Evolutionary conservation across 2,888 invertebrate species (phyloP).

Genomic region (Rhopalosiphum nymphaeae): DNA sequence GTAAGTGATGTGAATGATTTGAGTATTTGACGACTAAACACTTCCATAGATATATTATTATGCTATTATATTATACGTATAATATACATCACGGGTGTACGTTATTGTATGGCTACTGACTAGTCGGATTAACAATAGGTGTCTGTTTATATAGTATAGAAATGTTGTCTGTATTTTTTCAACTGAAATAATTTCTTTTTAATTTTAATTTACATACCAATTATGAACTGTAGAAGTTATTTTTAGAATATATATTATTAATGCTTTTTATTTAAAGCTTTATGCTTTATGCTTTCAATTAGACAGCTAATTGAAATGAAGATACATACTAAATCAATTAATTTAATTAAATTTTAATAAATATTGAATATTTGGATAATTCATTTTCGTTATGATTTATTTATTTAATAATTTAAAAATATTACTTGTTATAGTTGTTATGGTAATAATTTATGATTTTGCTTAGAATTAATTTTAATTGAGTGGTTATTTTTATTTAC

Average conservation of each 20-base stretch:
- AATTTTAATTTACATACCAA: neutral
- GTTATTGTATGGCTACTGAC: slow-evolving; percentile 25
- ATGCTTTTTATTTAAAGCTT: neutral
- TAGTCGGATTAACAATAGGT: slow-evolving; percentile 9
- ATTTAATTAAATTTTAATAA: neutral
- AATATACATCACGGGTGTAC: slow-evolving; percentile 2
- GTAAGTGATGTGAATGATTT: slow-evolving; percentile 34
- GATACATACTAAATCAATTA: neutral
- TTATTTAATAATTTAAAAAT: neutral
- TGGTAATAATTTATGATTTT: neutral
- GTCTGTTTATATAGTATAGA: neutral
- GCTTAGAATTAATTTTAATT: neutral
- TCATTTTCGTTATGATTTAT: neutral
- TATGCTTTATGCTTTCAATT: neutral
- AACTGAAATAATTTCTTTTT: slow-evolving; percentile 1
- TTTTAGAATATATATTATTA: neutral
- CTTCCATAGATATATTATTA: neutral
- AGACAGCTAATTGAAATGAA: neutral
- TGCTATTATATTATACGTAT: neutral
- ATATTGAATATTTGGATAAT: neutral
- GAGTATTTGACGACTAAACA: slow-evolving; percentile 11
- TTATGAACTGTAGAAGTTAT: neutral
- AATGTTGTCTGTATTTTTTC: slow-evolving; percentile 10
- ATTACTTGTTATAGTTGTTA: too few relatives aligned
- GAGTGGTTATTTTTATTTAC: neutral